Base-by-base conservation (phyloP, 37 sponge, comb jelly and placozoan species). In the Hexactinellida sp. region DNA sequence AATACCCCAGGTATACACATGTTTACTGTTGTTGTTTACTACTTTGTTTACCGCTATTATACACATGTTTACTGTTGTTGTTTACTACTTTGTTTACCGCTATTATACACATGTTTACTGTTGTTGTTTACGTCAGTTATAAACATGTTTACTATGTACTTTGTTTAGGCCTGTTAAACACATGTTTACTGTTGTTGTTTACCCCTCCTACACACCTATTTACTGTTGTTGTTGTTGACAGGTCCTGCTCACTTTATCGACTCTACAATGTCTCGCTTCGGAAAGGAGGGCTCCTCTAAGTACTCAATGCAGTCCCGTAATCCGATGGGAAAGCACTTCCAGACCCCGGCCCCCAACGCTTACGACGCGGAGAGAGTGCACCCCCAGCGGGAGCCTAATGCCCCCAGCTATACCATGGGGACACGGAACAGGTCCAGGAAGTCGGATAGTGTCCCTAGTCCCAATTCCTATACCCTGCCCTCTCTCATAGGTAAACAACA, bases 341-440 rank as follows among this genome's bases (percentile, higher is more conserved):
- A 92, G 84, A 91, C 93, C 1, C 99, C 99, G 0, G 88, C 93
- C 34, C 99, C 99, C 30, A 92, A 94, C 37, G 88, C 89, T 16
- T 98, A 98, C 85, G 86, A 87, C 52, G 92, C 96, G 0, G 99
- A 98, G 86, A 89, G 88, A 82, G 90, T 88, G 0, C 91, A 92
- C 28, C 99, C 99, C 55, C 99, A 92, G 82, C 92, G 96, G 23
- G 99, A 98, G 82, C 86, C 86, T 19, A 91, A 92, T 86, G 94
- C 99, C 54, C 99, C 99, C 5, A 84, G 84, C 32, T 95, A 98
- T 83, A 94, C 96, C 38, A 98, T 98, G 96, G 93, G 95, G 0
- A 51, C 88, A 38, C 82, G 99, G 37, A 93, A 96, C 16, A 52
- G 91, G 63, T 92, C 91, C 84, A 54, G 93, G 16, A 98, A 95